Evolutionary conservation across 2,888 invertebrate species (phyloP), one percentile per base, ranked within the genome.

Genomic region (Priocnemis perturbator): DNA sequence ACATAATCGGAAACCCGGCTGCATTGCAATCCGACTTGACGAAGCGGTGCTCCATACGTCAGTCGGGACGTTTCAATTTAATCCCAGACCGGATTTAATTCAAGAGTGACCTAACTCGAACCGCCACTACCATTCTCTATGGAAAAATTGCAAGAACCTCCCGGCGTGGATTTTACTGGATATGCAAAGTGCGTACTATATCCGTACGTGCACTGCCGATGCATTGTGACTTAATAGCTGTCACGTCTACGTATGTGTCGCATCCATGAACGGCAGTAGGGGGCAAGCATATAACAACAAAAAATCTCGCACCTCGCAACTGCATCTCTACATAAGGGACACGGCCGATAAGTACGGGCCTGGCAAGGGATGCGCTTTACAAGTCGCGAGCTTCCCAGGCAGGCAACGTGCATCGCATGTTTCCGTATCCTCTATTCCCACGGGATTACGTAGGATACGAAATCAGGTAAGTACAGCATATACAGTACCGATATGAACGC

Each of bases 41-140:
- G 67, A 70, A 73, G 67, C 64, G 69, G 44, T 55, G 17, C 30
- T 4, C 19, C 26, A 17, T 15, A n/a, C 17, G 47, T 47, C 17
- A 17, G 48, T 44, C 15, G 56, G 44, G 69, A 74, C 70, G 67
- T 73, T 74, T 74, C 73, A 73, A 73, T 74, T 69, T 74, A 73
- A 73, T 72, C 59, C 65, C 60, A 50, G 15, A 48, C 23, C 56
- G 55, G 30, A 11, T 37, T 37, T 37, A 37, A 37, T 37, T 37
- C 37, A 37, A 37, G 37, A 37, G 7, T 37, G 37, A 37, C 37
- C 37, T 9, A 11, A 37, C 37, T 11, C 37, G 11, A 11, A 37
- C 37, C 37, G 7, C 37, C 11, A 9, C 11, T 7, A 37, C 37
- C 37, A 1, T 37, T 37, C 14, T 9, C 1, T 11, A 9, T 9